Percentiles rank a stretch among this genome's conserved stretches.
Evolutionary conservation across 2,888 invertebrate genomes (phyloP).

Genomic region (Trachelus stipa): DNA sequence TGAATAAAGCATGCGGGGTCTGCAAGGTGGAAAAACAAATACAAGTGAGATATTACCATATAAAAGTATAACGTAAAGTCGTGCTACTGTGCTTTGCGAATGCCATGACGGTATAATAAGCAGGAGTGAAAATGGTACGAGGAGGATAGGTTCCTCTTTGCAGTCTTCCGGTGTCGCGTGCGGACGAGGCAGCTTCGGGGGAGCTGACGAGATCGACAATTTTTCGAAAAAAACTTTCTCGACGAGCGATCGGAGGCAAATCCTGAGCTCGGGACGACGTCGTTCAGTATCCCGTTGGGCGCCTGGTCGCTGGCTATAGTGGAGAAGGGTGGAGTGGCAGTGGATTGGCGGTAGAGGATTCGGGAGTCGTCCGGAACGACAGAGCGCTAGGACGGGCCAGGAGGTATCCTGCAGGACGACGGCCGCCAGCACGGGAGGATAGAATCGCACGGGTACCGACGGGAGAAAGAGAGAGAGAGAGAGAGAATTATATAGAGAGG

Average conservation of each 20-base stretch:
- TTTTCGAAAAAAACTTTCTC: not conserved
- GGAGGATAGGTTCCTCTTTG: not conserved
- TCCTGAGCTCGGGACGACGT: not conserved
- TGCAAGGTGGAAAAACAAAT: not conserved
- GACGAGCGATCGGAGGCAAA: conserved; percentile 13
- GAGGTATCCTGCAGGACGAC: conserved; percentile 55
- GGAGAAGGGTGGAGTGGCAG: not conserved
- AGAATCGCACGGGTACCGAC: conserved; percentile 24
- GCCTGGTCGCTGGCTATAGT: not conserved
- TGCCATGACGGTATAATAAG: not conserved
- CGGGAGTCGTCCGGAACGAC: conserved; percentile 19
- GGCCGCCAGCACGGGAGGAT: conserved; percentile 31
- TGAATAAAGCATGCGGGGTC: not conserved
- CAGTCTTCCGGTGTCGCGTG: not conserved
- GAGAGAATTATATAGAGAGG: conserved; percentile 28
- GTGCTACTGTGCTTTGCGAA: not conserved
- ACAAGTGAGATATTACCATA: not conserved
- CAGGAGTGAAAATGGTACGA: not conserved
- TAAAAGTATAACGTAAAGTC: not conserved
- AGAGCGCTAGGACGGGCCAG: conserved; percentile 31
- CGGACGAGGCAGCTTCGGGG: not conserved
- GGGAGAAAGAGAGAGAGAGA: conserved; percentile 27
- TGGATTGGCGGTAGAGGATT: not conserved
- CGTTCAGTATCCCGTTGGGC: not conserved
- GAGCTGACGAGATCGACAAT: no score